These are phyloP conservation scores for Helicolenus hilgendorfi DNA, from an alignment of 2,797 vertebrate species.

Conservation along the genomic window DNA sequence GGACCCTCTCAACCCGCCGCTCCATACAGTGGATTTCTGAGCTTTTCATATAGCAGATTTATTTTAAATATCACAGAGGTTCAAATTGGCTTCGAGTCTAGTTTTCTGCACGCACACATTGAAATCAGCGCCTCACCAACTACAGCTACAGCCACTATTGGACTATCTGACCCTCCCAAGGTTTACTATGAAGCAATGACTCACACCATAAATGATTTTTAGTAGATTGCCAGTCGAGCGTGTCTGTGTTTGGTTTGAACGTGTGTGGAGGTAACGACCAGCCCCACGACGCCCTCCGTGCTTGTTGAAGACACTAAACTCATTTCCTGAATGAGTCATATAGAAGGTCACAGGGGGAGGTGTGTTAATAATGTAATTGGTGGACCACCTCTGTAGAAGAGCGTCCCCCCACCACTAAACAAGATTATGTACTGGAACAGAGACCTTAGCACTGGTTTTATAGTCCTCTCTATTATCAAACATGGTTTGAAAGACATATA, in stretches of 20 bases:
- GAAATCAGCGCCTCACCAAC: background rate
- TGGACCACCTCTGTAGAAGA: slow-evolving; percentile 59
- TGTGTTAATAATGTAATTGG: slow-evolving; percentile 78
- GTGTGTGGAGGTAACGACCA: background rate
- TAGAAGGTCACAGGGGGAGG: slow-evolving; percentile 45
- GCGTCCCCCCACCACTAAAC: slow-evolving; percentile 32
- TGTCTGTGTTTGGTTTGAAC: slow-evolving; percentile 35
- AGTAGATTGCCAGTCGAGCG: slow-evolving; percentile 32
- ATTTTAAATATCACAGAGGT: background rate
- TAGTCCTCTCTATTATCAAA: slow-evolving; percentile 15
- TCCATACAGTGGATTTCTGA: background rate
- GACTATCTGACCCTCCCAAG: background rate
- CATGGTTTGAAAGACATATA: slow-evolving; percentile 6
- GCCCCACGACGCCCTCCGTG: background rate
- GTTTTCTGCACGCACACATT: background rate
- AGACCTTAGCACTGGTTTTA: background rate
- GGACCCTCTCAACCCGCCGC: slow-evolving; percentile 30
- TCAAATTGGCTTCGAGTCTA: background rate
- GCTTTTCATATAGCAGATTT: background rate
- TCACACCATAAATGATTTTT: slow-evolving; percentile 42
- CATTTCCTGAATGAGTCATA: slow-evolving; percentile 71
- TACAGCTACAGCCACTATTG: background rate
- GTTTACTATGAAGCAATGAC: slow-evolving; percentile 27
- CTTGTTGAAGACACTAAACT: slow-evolving; percentile 60
- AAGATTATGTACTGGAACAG: slow-evolving; percentile 47